Conservation (phyloP, 2,113 vertebrate genomes). For the Apteryx owenii region DNA sequence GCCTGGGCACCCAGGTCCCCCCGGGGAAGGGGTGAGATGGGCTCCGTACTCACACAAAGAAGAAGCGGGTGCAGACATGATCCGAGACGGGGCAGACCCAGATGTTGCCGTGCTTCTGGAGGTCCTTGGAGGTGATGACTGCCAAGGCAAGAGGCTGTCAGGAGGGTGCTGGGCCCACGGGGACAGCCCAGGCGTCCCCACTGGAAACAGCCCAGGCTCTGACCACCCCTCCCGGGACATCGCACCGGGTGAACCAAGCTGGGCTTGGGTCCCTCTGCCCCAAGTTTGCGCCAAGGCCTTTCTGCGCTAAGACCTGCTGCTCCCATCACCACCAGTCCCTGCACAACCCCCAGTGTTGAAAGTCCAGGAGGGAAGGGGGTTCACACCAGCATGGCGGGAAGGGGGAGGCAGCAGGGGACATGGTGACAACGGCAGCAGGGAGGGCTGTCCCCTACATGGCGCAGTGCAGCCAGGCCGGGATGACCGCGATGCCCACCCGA, state of each 20-base stretch:
- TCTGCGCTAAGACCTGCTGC: no score
- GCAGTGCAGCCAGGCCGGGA: no score
- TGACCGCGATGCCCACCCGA: not conserved
- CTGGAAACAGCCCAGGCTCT: not conserved
- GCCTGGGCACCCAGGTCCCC: no score
- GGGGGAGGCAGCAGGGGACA: no score
- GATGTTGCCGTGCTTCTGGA: conserved; percentile 99
- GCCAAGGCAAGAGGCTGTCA: not conserved
- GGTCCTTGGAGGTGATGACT: conserved; percentile 99
- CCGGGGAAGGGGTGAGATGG: not conserved
- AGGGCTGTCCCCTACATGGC: no score
- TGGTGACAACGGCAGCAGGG: no score
- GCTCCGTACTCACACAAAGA: conserved; percentile 91
- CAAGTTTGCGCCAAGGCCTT: no score
- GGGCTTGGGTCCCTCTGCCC: no score
- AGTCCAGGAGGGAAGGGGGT: no score
- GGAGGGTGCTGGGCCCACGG: fast-evolving
- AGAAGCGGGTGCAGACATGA: conserved; percentile 98
- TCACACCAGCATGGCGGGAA: no score
- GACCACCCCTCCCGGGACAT: no score
- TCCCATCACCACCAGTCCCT: not conserved
- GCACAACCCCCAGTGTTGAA: not conserved
- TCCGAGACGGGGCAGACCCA: conserved; percentile 99
- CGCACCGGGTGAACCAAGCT: not conserved
- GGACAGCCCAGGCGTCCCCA: not conserved